Evolutionary conservation across 2,113 vertebrate genomes (phyloP).

Genomic region (Trematocara stigmaticum): DNA sequence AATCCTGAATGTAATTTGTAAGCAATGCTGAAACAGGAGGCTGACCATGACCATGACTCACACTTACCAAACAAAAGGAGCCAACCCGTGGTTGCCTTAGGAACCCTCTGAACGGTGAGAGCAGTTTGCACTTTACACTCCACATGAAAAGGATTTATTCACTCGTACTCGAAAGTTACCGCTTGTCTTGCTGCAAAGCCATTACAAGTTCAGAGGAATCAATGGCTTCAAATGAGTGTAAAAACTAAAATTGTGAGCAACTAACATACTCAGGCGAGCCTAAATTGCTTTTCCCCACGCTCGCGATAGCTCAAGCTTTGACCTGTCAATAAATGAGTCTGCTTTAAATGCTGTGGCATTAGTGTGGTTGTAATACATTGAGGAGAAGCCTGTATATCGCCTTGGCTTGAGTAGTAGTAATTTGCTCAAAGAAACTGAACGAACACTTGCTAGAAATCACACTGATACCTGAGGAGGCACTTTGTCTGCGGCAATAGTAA

Average conservation of each 20-base stretch:
- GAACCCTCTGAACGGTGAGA: background rate
- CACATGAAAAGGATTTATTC: slow-evolving; percentile 11
- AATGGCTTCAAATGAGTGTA: background rate
- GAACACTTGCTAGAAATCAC: background rate
- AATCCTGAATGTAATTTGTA: background rate
- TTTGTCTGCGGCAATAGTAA: background rate
- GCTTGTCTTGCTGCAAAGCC: background rate
- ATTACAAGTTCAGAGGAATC: background rate
- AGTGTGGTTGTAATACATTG: background rate
- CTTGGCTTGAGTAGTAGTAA: background rate
- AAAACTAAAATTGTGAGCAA: background rate
- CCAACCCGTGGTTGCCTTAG: slow-evolving; percentile 6
- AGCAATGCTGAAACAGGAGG: background rate
- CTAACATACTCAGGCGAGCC: background rate
- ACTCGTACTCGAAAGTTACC: background rate
- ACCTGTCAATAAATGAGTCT: background rate
- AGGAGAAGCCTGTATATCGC: background rate
- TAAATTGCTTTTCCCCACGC: background rate
- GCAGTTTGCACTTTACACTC: background rate
- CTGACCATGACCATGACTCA: background rate
- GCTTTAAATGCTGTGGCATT: background rate
- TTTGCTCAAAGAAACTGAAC: background rate
- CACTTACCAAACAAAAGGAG: slow-evolving; percentile 9
- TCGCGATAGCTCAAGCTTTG: background rate
- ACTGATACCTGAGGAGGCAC: background rate